A percentile compares a stretch with the other conserved stretches of the same genome.
phyloP scores from a whole-genome alignment of 64 coral and sea anemone genomes.

The Dendrophyllia cribrosa region DNA sequence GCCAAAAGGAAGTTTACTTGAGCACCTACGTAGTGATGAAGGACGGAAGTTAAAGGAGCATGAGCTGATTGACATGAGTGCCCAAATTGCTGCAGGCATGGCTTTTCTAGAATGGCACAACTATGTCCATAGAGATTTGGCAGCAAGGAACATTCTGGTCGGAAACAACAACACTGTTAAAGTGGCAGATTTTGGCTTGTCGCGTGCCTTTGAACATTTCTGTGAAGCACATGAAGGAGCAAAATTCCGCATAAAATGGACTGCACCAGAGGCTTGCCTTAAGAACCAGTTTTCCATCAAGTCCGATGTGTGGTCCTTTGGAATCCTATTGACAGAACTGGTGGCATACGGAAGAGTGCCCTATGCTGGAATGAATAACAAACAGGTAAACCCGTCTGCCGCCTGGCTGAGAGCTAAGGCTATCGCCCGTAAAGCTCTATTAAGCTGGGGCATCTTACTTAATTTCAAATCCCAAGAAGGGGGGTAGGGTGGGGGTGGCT shows the following conservation, averaged over 20 bases:
- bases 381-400: constrained; percentile 59
- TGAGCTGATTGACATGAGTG: constrained; percentile 82
- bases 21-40: constrained; percentile 82
- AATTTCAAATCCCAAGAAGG: no score
- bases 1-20: constrained; percentile 92
- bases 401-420: no score
- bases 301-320: constrained; percentile 99
- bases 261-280: constrained; percentile 93
- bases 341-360: constrained; percentile 91
- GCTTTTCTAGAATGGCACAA: constrained; percentile 91
- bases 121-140: constrained; percentile 97
- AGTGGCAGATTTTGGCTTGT: constrained; percentile 98
- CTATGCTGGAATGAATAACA: constrained; percentile 94
- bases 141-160: constrained; percentile 97
- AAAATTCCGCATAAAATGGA: constrained; percentile 98
- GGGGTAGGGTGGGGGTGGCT: no score
- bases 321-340: constrained; percentile 90
- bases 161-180: constrained; percentile 87
- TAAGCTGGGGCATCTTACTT: no score
- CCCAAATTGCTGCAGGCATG: constrained; percentile 94
- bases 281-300: constrained; percentile 98
- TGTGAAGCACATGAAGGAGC: constrained; percentile 97
- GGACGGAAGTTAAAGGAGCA: constrained; percentile 53
- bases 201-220: constrained; percentile 90
- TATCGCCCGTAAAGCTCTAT: no score